Evolutionary conservation across 2,113 vertebrate species (phyloP).

Genomic region (Mugil cephalus): DNA sequence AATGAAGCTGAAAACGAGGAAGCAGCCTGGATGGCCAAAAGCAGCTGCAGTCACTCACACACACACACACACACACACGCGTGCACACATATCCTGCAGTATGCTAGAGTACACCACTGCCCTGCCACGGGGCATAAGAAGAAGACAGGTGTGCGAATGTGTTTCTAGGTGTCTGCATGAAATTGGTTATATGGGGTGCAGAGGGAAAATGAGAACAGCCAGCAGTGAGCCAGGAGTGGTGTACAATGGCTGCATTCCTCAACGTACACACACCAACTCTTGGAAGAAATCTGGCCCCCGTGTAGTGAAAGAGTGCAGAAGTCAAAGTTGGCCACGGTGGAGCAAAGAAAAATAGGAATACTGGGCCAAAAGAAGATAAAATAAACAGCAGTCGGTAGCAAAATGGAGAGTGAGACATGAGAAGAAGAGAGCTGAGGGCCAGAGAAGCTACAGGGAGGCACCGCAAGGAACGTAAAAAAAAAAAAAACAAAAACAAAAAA

Average conservation of each 20-base stretch:
- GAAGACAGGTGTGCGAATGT: slow-evolving; percentile 52
- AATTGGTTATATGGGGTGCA: slow-evolving; percentile 10
- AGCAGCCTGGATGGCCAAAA: slow-evolving; percentile 82
- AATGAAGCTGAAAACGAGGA: slow-evolving; percentile 88
- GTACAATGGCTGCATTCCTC: slow-evolving; percentile 31
- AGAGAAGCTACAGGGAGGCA: slow-evolving; percentile 26
- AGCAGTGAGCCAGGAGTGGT: slow-evolving; percentile 10
- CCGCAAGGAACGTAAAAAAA: slow-evolving; percentile 1
- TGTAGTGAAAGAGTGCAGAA: slow-evolving; percentile 16
- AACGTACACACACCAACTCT: slow-evolving; percentile 16
- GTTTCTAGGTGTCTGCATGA: slow-evolving; percentile 32
- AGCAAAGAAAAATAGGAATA: slow-evolving; percentile 26
- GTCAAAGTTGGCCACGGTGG: slow-evolving; percentile 32
- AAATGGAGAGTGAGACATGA: slow-evolving; percentile 18
- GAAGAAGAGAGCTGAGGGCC: slow-evolving; percentile 33
- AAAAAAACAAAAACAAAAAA: too few relatives aligned
- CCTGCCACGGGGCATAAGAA: slow-evolving; percentile 51
- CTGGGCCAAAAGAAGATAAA: slow-evolving; percentile 31
- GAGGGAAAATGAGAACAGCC: slow-evolving; percentile 25
- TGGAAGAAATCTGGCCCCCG: slow-evolving; percentile 26
- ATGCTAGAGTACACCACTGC: slow-evolving; percentile 48
- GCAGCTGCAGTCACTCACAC: slow-evolving; percentile 82
- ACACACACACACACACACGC: slow-evolving; percentile 54
- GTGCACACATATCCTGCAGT: slow-evolving; percentile 46
- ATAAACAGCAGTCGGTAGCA: slow-evolving; percentile 35